Base-by-base conservation (phyloP, 2,888 invertebrate genomes). In the Xestia rhomboidea region DNA sequence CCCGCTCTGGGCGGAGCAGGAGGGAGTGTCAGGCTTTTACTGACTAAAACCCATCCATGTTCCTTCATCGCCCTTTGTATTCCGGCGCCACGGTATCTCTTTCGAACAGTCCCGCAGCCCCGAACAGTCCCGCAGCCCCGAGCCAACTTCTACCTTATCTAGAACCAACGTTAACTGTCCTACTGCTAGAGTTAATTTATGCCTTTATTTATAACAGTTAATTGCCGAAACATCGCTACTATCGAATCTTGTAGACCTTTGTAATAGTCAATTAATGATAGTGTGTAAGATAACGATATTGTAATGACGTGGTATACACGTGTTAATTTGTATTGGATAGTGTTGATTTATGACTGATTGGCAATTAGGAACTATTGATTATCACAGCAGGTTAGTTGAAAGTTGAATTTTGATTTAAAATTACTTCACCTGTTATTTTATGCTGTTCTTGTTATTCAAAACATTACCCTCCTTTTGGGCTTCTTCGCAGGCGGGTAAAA, bases 281-380 rank as follows among this genome's bases (percentile, higher is more conserved):
- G 18, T n/a, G 60, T 67, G n/a, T 41, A 13, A 34, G 77, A 77
- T 70, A 77, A 77, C 57, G 46, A 60, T 69, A 77, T 51, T 57
- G 46, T 77, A 68, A 68, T 63, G 21, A 30, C 38, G n/a, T 27
- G 11, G 44, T 49, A 15, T 34, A 64, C n/a, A 21, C 34, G 30
- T 68, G 68, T 68, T 68, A 41, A 68, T 77, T 69, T 57, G 15
- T 41, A 27, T 34, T 13, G 60, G 2, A 64, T n/a, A 2, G 21
- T 46, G 30, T 63, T 51, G 34, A 24, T 63, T 34, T 38, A 68
- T 62, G 49, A 27, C 18, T 67, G 41, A 67, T 44, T 18, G 46
- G 27, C 30, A 38, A 75, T 74, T 74, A 66, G 4, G 7, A 57
- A 15, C n/a, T 11, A 51, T 66, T 30, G 21, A 41, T 7, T 30